Conservation (phyloP, 1,140 invertebrate species). For the Neodiprion virginianus region DNA sequence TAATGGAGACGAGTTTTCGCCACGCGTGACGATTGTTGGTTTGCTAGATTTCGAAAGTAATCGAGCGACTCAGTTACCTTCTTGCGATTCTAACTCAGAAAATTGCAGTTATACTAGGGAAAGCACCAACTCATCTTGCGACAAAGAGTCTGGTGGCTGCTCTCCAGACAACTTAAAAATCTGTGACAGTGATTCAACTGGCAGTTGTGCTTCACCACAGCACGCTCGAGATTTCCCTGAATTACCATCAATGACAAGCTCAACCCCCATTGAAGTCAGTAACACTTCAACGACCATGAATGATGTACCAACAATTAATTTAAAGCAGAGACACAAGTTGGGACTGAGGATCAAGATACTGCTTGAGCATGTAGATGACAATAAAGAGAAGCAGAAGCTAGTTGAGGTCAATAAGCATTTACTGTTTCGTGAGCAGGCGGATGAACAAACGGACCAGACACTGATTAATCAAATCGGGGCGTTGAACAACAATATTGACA, state of each 20-base stretch:
- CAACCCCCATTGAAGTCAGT: too few relatives aligned
- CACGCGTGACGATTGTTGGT: too few relatives aligned
- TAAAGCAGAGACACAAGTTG: slow-evolving; percentile 19
- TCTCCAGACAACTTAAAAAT: too few relatives aligned
- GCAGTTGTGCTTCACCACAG: too few relatives aligned
- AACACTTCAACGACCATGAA: background rate
- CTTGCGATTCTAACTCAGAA: background rate
- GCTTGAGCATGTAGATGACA: slow-evolving; percentile 35
- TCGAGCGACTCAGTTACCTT: background rate
- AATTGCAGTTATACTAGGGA: background rate
- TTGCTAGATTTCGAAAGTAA: too few relatives aligned
- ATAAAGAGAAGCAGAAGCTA: slow-evolving; percentile 33
- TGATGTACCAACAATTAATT: slow-evolving; percentile 7
- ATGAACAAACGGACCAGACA: slow-evolving; percentile 22
- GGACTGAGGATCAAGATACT: slow-evolving; percentile 34
- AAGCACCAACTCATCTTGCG: too few relatives aligned
- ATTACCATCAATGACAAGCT: too few relatives aligned
- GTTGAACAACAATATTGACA: slow-evolving; percentile 32
- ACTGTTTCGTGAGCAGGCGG: slow-evolving; percentile 26
- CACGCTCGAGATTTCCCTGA: too few relatives aligned
- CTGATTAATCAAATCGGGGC: slow-evolving; percentile 30
- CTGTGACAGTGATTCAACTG: too few relatives aligned
- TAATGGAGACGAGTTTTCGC: too few relatives aligned
- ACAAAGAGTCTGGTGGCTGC: too few relatives aligned
- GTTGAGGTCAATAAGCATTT: slow-evolving; percentile 37